A percentile compares a stretch with the other conserved stretches of the same genome.
phyloP scores from a whole-genome alignment of 2,797 vertebrate genomes.

The Epinephelus coioides region DNA sequence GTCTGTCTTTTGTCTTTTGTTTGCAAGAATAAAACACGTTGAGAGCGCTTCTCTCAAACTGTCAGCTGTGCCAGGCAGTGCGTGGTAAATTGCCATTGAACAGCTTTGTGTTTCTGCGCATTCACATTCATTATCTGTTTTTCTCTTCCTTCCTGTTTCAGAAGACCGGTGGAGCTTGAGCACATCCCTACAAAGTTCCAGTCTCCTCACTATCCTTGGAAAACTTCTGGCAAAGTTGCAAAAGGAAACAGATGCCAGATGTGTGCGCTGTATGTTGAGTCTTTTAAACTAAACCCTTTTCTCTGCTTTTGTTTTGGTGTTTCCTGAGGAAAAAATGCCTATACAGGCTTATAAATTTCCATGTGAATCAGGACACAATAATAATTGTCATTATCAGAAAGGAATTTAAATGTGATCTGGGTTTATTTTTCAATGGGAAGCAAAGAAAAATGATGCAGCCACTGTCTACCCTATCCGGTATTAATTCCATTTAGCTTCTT shows the following conservation, averaged over 20 bases:
- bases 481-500: neutral
- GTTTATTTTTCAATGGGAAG: neutral
- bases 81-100: slow-evolving; percentile 76
- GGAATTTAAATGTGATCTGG: slow-evolving; percentile 1
- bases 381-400: slow-evolving; percentile 27
- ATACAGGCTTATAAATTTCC: slow-evolving; percentile 5
- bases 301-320: slow-evolving; percentile 43
- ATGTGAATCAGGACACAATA: slow-evolving; percentile 20
- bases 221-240: slow-evolving; percentile 64
- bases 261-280: slow-evolving; percentile 36
- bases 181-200: slow-evolving; percentile 54
- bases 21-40: slow-evolving; percentile 60
- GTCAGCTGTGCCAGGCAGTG: slow-evolving; percentile 79
- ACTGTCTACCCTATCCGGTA: neutral
- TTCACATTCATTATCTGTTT: slow-evolving; percentile 72
- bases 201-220: slow-evolving; percentile 41
- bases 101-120: slow-evolving; percentile 72
- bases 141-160: slow-evolving; percentile 71
- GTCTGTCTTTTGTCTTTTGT: slow-evolving; percentile 69
- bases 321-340: slow-evolving; percentile 22
- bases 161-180: slow-evolving; percentile 48
- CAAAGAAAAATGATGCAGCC: neutral
- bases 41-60: slow-evolving; percentile 67
- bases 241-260: slow-evolving; percentile 69
- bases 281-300: slow-evolving; percentile 40